These are phyloP conservation scores for Trachymyrmex septentrionalis DNA, from an alignment of 1,140 invertebrate genomes.

Conservation along the genomic window DNA sequence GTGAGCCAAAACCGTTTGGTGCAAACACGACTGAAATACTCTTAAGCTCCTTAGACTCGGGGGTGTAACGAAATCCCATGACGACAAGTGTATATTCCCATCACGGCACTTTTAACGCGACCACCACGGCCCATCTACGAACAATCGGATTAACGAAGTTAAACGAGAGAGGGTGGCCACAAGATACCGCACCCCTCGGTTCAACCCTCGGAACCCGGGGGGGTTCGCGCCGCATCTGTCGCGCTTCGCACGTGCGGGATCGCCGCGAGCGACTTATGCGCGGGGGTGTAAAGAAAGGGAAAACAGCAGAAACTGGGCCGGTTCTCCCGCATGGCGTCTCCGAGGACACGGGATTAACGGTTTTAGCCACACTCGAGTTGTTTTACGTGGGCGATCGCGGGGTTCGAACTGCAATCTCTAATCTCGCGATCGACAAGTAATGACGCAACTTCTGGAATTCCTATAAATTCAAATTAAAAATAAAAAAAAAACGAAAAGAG, in stretches of 20 bases:
- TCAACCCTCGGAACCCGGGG: slow-evolving; percentile 12
- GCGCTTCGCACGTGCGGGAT: slow-evolving; percentile 75
- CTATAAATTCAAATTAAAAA: too few species aligned
- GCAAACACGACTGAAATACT: background rate
- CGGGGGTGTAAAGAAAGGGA: slow-evolving; percentile 69
- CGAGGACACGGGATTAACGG: slow-evolving; percentile 64
- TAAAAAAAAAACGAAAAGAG: too few species aligned
- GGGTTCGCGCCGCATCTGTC: slow-evolving; percentile 74
- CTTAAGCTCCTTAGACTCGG: slow-evolving; percentile 37
- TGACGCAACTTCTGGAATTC: slow-evolving; percentile 13
- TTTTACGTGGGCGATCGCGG: slow-evolving; percentile 6
- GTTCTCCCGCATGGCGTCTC: background rate
- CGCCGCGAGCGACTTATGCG: slow-evolving; percentile 51
- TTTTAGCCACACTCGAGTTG: background rate
- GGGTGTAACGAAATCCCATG: slow-evolving; percentile 45
- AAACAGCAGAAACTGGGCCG: slow-evolving; percentile 29
- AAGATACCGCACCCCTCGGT: slow-evolving; percentile 16
- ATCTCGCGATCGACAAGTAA: slow-evolving; percentile 46
- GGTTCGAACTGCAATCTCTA: slow-evolving; percentile 3
- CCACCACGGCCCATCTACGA: slow-evolving; percentile 64
- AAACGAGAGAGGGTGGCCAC: slow-evolving; percentile 70
- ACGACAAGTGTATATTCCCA: slow-evolving; percentile 81
- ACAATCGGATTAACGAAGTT: slow-evolving; percentile 83
- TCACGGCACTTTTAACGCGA: slow-evolving; percentile 69
- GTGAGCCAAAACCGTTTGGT: background rate